Evolutionary conservation across 2,888 invertebrate species (phyloP).

Genomic region (Scaptomyza caliginosa): DNA sequence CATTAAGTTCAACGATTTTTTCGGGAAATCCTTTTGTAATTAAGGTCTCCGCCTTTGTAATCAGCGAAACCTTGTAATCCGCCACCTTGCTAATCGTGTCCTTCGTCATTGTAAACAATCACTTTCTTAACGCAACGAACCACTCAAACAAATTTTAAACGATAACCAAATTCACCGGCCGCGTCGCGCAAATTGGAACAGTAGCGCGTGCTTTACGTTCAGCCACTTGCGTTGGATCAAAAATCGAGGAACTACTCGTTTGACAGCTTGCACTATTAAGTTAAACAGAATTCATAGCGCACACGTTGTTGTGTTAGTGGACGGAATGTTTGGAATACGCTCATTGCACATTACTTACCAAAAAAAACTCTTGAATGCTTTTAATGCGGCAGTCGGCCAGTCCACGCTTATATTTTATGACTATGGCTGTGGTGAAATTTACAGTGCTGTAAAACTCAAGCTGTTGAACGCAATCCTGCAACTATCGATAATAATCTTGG

Average conservation of each 20-base stretch:
- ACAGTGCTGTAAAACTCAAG: slow-evolving; percentile 34
- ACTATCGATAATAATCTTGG: slow-evolving; percentile 8
- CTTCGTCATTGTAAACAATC: slow-evolving; percentile 70
- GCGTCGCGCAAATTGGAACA: slow-evolving; percentile 2
- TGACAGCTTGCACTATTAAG: slow-evolving; percentile 12
- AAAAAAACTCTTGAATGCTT: slow-evolving; percentile 24
- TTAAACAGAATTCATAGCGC: not conserved
- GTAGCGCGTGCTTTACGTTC: slow-evolving; percentile 46
- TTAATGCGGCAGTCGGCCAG: slow-evolving; percentile 21
- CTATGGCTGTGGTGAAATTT: slow-evolving; percentile 15
- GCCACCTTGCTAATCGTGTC: slow-evolving; percentile 85
- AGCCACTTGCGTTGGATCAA: slow-evolving; percentile 12
- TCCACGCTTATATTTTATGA: slow-evolving; percentile 55
- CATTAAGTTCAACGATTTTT: slow-evolving; percentile 95
- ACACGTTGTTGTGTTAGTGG: not conserved
- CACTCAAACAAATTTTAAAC: slow-evolving; percentile 1
- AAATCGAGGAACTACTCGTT: not conserved
- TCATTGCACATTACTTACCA: slow-evolving; percentile 23
- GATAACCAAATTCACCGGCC: slow-evolving; percentile 13
- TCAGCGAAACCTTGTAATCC: slow-evolving; percentile 95
- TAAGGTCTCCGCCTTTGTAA: slow-evolving; percentile 94
- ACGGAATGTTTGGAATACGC: not conserved
- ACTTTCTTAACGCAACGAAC: not conserved
- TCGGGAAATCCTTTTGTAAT: slow-evolving; percentile 96
- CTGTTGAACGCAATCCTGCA: not conserved